phyloP scores from a whole-genome alignment of 2,113 vertebrate species.

The Barbus barbus region DNA sequence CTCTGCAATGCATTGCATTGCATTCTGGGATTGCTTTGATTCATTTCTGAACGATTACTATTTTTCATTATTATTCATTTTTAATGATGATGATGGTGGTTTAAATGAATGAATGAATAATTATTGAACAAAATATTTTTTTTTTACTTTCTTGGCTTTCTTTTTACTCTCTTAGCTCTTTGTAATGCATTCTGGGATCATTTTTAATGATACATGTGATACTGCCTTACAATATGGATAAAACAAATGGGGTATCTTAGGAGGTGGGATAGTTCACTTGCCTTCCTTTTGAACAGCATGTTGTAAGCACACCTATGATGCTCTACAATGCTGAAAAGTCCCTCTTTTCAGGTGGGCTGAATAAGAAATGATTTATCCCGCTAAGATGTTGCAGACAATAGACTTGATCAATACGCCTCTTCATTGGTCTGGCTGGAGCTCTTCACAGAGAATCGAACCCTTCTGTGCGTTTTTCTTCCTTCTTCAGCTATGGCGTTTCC shows the following conservation, averaged over 20 bases:
- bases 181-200: background rate
- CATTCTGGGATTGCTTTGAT: background rate
- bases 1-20: background rate
- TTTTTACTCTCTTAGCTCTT: background rate
- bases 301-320: background rate
- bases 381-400: conserved; percentile 35
- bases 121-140: too few species aligned
- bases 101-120: too few species aligned
- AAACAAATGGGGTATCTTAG: background rate
- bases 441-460: conserved; percentile 31
- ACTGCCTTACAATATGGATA: background rate
- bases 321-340: conserved; percentile 12
- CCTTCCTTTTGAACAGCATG: background rate
- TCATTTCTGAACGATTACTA: background rate
- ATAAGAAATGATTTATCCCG: conserved; percentile 39
- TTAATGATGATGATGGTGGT: too few species aligned
- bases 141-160: background rate
- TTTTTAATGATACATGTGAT: background rate
- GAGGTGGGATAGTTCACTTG: background rate
- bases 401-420: conserved; percentile 41
- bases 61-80: too few species aligned
- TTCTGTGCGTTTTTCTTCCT: conserved; percentile 22
- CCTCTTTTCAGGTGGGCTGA: conserved; percentile 31
- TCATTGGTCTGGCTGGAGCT: background rate
- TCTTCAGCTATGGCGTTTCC: conserved; percentile 27